phyloP scores from a whole-genome alignment of 2,113 vertebrate species.

The Phylloscopus trochiloides region DNA sequence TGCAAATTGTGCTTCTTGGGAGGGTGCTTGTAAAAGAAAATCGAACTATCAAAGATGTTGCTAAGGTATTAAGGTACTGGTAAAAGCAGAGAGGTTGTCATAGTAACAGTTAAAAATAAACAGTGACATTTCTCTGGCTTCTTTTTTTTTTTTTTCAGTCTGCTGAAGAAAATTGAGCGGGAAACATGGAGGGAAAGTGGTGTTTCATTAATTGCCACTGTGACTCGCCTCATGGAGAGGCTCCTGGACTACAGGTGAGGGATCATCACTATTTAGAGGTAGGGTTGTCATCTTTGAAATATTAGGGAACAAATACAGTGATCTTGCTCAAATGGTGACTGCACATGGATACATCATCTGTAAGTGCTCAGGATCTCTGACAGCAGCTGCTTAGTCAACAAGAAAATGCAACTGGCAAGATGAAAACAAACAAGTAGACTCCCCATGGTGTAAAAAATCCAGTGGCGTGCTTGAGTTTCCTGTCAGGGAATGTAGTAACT shows the following conservation, averaged over 20 bases:
- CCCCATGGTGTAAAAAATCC: not conserved
- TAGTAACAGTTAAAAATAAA: conserved; percentile 80
- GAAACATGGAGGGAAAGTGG: conserved; percentile 99
- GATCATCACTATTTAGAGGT: not conserved
- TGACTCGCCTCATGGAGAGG: conserved; percentile 97
- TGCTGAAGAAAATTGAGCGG: conserved; percentile 98
- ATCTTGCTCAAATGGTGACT: accelerated
- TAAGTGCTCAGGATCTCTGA: not conserved
- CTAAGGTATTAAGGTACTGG: conserved; percentile 73
- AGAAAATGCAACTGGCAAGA: not conserved
- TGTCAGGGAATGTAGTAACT: not conserved
- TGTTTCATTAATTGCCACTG: conserved; percentile 94
- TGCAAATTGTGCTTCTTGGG: conserved; percentile 74
- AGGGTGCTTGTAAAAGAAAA: conserved; percentile 46
- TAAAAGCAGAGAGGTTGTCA: conserved; percentile 76
- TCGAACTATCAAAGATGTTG: conserved; percentile 62
- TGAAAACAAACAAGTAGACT: not conserved
- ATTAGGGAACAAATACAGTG: not conserved
- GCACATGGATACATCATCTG: not conserved
- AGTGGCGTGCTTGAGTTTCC: not conserved
- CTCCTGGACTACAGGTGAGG: conserved; percentile 94
- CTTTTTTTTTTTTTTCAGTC: conserved; percentile 74
- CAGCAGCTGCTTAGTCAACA: not conserved
- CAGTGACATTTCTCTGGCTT: conserved; percentile 67
- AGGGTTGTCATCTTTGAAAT: not conserved